Evolutionary conservation across 37 sponge, comb jelly and placozoan species (phyloP).

Genomic region (Halichondria panicea): DNA sequence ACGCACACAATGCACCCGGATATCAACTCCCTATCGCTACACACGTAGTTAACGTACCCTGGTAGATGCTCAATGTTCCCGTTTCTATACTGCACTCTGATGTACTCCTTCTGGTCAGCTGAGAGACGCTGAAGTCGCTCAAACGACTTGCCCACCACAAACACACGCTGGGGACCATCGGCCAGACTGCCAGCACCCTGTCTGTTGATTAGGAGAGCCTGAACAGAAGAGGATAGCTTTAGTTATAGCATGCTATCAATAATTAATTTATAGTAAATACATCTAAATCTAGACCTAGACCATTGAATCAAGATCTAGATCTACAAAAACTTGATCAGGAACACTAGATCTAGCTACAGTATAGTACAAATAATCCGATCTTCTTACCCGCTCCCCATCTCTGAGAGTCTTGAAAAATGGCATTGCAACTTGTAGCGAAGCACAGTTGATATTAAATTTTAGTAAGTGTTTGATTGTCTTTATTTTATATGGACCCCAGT

Average conservation of each 20-base stretch:
- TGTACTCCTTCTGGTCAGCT: constrained; percentile 77
- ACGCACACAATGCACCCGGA: neutral
- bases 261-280: no score
- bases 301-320: neutral
- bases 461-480: no score
- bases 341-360: neutral
- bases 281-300: neutral
- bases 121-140: constrained; percentile 29
- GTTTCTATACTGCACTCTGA: constrained; percentile 37
- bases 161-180: constrained; percentile 67
- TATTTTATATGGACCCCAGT: no score
- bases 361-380: neutral
- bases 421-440: constrained; percentile 8
- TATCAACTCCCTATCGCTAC: neutral
- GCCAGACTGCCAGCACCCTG: constrained; percentile 32
- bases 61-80: constrained; percentile 67
- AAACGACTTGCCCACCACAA: constrained; percentile 43
- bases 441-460: neutral
- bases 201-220: constrained; percentile 55
- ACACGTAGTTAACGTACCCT: constrained; percentile 35
- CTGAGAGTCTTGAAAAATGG: constrained; percentile 62
- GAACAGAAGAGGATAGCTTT: neutral
- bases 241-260: neutral
- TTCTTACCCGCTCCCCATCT: constrained; percentile 41
- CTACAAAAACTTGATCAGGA: neutral